phyloP scores from a whole-genome alignment of 2,888 invertebrate species.

The Abrostola tripartita region DNA sequence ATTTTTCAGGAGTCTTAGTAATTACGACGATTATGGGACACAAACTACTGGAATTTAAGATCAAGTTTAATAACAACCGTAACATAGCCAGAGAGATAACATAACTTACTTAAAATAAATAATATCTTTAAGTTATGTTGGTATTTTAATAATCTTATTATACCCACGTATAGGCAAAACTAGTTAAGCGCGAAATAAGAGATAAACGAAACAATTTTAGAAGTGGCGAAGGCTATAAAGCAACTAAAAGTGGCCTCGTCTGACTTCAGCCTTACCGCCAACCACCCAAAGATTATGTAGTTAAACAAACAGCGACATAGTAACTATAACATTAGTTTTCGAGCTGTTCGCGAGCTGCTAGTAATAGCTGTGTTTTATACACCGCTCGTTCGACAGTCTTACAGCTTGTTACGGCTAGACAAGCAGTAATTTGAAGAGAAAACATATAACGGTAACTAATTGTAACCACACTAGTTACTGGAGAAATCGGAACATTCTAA shows the following conservation, averaged over 20 bases:
- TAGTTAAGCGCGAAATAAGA: too few species aligned
- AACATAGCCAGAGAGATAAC: too few species aligned
- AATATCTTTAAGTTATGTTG: too few species aligned
- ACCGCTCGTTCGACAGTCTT: slow-evolving; percentile 24
- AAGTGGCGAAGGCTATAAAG: too few species aligned
- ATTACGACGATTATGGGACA: too few species aligned
- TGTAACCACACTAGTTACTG: slow-evolving; percentile 9
- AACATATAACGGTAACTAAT: slow-evolving; percentile 46
- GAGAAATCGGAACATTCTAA: not conserved
- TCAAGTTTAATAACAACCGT: too few species aligned
- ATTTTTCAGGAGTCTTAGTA: too few species aligned
- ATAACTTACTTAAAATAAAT: too few species aligned
- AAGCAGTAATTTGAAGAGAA: slow-evolving; percentile 46
- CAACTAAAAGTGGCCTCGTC: not conserved
- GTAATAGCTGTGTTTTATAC: slow-evolving; percentile 36
- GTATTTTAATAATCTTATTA: too few species aligned
- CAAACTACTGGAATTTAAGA: too few species aligned
- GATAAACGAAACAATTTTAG: too few species aligned
- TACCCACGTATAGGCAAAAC: too few species aligned
- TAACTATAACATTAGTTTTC: slow-evolving; percentile 19
- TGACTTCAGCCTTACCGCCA: slow-evolving; percentile 15
- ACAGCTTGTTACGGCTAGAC: slow-evolving; percentile 14
- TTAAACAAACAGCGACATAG: slow-evolving; percentile 39
- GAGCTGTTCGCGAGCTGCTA: slow-evolving; percentile 19
- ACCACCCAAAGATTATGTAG: slow-evolving; percentile 17